phyloP scores from a whole-genome alignment of 1,140 invertebrate species.

The Amphibalanus amphitrite region DNA sequence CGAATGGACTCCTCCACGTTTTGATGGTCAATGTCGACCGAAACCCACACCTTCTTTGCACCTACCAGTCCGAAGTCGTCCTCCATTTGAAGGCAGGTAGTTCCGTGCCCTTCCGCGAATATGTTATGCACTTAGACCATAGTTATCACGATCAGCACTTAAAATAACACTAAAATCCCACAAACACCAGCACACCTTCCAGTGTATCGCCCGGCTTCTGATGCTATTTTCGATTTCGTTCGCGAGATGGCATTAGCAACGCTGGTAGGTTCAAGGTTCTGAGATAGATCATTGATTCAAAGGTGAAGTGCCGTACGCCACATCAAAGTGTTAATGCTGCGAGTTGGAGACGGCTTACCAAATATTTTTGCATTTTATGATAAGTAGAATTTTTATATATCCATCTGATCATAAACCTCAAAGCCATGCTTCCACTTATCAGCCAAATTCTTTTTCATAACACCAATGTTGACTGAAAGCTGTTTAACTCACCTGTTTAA shows the following conservation, averaged over 20 bases:
- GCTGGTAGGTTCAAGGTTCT: not conserved
- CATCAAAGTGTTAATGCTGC: too few species aligned
- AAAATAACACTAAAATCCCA: not conserved
- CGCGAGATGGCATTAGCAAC: not conserved
- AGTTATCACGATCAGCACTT: not conserved
- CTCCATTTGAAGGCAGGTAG: not conserved
- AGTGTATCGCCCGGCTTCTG: not conserved
- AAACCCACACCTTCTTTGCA: not conserved
- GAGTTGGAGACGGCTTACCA: too few species aligned
- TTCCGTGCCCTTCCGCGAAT: not conserved
- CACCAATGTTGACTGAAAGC: too few species aligned
- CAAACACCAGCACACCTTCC: not conserved
- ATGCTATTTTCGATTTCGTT: conserved; percentile 2
- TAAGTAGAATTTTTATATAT: too few species aligned
- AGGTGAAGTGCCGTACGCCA: too few species aligned
- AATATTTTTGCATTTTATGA: too few species aligned
- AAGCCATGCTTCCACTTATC: too few species aligned
- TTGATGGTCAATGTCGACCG: not conserved
- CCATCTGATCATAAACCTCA: too few species aligned
- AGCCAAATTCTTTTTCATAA: too few species aligned
- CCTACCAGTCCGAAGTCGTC: not conserved
- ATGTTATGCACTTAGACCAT: not conserved
- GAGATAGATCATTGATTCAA: not conserved
- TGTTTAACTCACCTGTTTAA: too few species aligned
- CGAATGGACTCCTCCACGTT: not conserved